Conservation (phyloP, 2,888 invertebrate genomes). For the Teinopalpus imperialis region DNA sequence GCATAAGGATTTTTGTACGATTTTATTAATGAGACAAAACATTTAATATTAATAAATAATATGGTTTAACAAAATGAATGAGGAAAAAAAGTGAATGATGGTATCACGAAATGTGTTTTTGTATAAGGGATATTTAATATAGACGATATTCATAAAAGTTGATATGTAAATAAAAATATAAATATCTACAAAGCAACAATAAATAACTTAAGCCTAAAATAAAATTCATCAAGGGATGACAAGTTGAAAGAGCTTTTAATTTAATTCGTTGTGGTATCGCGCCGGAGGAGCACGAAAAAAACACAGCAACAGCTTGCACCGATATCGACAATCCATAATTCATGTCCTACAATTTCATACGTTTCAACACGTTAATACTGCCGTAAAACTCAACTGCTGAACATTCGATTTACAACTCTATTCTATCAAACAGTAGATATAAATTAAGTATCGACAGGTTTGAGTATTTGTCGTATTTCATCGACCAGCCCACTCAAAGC, state of each 20-base stretch:
- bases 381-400: conserved; percentile 44
- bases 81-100: no score
- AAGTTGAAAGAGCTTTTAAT: conserved; percentile 82
- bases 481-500: conserved; percentile 55
- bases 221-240: conserved; percentile 79
- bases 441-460: conserved; percentile 38
- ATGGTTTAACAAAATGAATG: no score
- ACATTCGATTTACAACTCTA: conserved; percentile 55
- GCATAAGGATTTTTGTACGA: not conserved
- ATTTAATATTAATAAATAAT: no score
- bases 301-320: conserved; percentile 80
- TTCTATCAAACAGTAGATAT: conserved; percentile 38
- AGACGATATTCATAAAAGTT: no score
- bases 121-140: no score
- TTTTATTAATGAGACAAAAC: no score
- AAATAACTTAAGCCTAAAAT: conserved; percentile 62
- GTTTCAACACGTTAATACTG: conserved; percentile 49
- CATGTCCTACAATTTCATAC: conserved; percentile 82
- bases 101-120: no score
- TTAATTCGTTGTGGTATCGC: conserved; percentile 81
- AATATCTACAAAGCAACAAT: conserved; percentile 23
- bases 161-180: conserved; percentile 10
- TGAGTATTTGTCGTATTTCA: conserved; percentile 45
- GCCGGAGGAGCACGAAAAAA: conserved; percentile 74
- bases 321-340: conserved; percentile 83